Evolutionary conservation across 2,888 invertebrate species (phyloP), one percentile per base, ranked within the genome.

Genomic region (Rhaphigaster nebulosa): DNA sequence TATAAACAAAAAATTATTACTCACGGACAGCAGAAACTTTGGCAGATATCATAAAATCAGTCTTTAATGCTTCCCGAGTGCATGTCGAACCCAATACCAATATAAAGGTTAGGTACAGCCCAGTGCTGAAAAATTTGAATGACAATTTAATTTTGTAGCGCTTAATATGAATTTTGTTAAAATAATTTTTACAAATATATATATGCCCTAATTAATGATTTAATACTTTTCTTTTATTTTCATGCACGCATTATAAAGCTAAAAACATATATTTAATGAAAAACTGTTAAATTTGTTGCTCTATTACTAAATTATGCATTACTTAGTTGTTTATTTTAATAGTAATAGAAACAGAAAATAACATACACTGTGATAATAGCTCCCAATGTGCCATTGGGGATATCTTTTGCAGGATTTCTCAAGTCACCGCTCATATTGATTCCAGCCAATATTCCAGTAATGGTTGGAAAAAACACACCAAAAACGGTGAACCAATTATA

Each of bases 371-470:
- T 97, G 91, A 97, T 96, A 92, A 99, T 96, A 87, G 99, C 98
- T 70, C 98, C 97, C 90, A 99, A 94, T 4, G 99, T 98, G 26
- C 99, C 99, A 94, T 97, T 97, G 0, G 99, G 99, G 93, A 99
- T 99, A 94, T 98, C 98, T 80, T 96, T 96, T 12, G 98, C 97
- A 2, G 99, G 99, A 92, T 98, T 97, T 92, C 96, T 96, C 91
- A 99, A 95, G 94, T 99, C 99, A 26, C 99, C 99, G 93, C 98
- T 98, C 99, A 99, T 99, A 93, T 99, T 99, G 93, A 99, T 99
- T 56, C 99, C 99, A 13, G 99, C 98, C 92, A 99, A 94, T 92
- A 99, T 97, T 29, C 99, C 99, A 87, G 99, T 99, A 50, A 99
- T 98, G 0, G 99, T 98, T 26, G 99, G 99, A 94, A 99, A 99